Evolutionary conservation across 2,888 invertebrate species (phyloP), one percentile per base, ranked within the genome.

Genomic region (Meandrusa payeni): DNA sequence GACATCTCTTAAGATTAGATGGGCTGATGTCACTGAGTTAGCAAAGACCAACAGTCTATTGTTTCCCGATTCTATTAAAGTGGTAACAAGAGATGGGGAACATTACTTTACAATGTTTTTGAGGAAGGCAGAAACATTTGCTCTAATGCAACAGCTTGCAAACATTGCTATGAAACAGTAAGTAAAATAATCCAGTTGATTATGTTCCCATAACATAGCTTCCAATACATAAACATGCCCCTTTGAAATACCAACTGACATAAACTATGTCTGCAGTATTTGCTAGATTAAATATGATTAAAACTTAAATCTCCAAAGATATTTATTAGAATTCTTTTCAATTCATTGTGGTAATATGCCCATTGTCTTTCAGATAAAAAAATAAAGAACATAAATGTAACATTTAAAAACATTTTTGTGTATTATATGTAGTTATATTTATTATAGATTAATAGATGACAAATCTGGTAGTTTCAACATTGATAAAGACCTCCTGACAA

Each of bases 121-220:
- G 53, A 94, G 93, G 68, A 95, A 95, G 68, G 92, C 91, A 40
- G 98, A 99, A 74, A 97, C 97, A 0, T 97, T 94, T 76, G 91
- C 93, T 7, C 76, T 99, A 56, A 97, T 98, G 93, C 95, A 97
- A 65, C 98, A 98, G 73, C 88, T 99, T 26, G 96, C 97, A 39
- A 98, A 98, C 86, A 92, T 98, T 83, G 98, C 98, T 43, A 98
- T 99, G 93, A 97, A 97, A 89, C 93, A 94, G 92, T 92, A 72
- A 88, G 86, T 75, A 23, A 11, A 17, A 7, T 32, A 29, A n/a
- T n/a, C n/a, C n/a, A n/a, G n/a, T n/a, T n/a, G n/a, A n/a, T n/a
- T n/a, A n/a, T n/a, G n/a, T n/a, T n/a, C n/a, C n/a, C n/a, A n/a
- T n/a, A n/a, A n/a, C n/a, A n/a, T n/a, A n/a, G n/a, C n/a, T n/a